Conservation (phyloP, 2,113 vertebrate genomes). For the Pteruthius melanotis region DNA sequence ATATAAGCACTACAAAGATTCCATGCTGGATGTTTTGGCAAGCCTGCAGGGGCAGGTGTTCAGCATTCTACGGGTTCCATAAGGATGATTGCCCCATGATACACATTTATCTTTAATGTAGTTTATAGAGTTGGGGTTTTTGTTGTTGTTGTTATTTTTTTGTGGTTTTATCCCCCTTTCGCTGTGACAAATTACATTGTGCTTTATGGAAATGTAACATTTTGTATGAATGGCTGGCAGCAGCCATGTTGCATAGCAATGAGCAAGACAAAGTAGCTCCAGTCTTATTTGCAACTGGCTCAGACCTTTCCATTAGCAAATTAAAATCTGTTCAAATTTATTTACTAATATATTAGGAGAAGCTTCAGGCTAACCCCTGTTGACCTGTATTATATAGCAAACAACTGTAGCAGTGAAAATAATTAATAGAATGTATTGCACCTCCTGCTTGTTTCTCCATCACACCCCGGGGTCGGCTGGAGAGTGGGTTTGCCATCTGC, state of each 20-base stretch:
- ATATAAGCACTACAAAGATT: neutral
- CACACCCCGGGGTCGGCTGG: conserved; percentile 57
- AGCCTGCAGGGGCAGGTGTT: conserved; percentile 63
- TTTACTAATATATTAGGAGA: conserved; percentile 85
- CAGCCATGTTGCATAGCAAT: conserved; percentile 75
- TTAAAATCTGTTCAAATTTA: conserved; percentile 86
- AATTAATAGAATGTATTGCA: conserved; percentile 76
- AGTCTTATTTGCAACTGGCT: conserved; percentile 74
- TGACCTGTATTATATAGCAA: conserved; percentile 75
- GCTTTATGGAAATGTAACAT: conserved; percentile 86
- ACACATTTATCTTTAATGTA: conserved; percentile 70
- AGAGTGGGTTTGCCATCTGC: conserved; percentile 70
- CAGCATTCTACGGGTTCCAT: conserved; percentile 17
- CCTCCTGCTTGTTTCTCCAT: conserved; percentile 76
- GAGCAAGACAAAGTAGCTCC: conserved; percentile 74
- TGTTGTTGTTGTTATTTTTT: neutral
- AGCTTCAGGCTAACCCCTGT: conserved; percentile 70
- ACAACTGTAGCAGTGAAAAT: conserved; percentile 78
- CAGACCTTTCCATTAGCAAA: conserved; percentile 81
- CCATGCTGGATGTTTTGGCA: conserved; percentile 52
- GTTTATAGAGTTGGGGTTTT: conserved; percentile 46
- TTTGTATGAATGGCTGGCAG: conserved; percentile 77
- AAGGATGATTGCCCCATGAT: conserved; percentile 54
- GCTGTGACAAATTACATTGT: conserved; percentile 76
- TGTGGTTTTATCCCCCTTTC: accelerated